Conservation (phyloP, 2,113 vertebrate genomes). For the Vireo altiloquus region DNA sequence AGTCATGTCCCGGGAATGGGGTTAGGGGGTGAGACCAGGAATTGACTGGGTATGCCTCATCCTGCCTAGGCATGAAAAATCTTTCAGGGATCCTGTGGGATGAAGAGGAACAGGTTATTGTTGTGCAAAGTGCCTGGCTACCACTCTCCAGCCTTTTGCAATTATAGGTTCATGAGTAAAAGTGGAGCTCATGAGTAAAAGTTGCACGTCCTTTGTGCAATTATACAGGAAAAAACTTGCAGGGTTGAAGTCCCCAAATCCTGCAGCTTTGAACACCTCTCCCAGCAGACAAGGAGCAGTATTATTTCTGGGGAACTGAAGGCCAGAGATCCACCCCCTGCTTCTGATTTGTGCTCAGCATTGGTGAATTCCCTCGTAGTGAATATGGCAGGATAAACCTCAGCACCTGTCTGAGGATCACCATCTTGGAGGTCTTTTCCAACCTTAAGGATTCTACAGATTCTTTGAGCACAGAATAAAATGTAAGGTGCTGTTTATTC, state of each 20-base stretch:
- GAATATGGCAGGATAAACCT: not conserved
- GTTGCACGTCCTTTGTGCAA: not conserved
- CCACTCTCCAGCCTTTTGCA: not conserved
- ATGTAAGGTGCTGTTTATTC: not conserved
- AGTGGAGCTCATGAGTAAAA: not conserved
- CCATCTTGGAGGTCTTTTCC: fast-evolving
- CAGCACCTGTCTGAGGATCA: not conserved
- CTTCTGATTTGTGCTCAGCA: not conserved
- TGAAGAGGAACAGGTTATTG: not conserved
- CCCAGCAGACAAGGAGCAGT: not conserved
- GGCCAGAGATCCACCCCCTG: not conserved
- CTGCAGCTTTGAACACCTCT: not conserved
- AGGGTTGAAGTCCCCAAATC: not conserved
- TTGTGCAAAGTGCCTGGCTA: not conserved
- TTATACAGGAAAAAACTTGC: not conserved
- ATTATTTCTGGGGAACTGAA: not conserved
- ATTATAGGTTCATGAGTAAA: not conserved
- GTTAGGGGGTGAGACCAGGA: not conserved
- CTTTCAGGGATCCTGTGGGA: not conserved
- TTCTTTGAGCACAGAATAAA: not conserved
- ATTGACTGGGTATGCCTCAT: not conserved
- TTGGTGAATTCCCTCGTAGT: not conserved
- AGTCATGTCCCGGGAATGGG: not conserved
- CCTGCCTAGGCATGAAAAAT: not conserved
- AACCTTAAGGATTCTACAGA: too few species aligned